Evolutionary conservation across 2,113 vertebrate genomes (phyloP).

Genomic region (Chloebia gouldiae): DNA sequence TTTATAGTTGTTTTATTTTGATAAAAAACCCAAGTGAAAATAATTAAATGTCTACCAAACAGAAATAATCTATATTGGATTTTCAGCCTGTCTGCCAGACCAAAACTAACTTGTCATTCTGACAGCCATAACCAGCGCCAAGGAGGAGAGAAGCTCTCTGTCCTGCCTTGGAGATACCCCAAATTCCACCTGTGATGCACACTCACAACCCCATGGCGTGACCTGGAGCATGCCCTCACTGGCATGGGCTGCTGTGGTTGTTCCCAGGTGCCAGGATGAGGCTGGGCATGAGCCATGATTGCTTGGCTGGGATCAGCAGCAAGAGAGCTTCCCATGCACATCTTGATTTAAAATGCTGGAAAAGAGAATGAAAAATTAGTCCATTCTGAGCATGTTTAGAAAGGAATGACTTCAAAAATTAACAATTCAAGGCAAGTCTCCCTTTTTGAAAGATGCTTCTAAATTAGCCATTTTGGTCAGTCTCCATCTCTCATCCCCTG

Average conservation of each 20-base stretch:
- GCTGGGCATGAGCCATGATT: accelerated
- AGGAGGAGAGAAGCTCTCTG: not conserved
- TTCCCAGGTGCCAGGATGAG: accelerated
- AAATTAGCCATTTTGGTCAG: not conserved
- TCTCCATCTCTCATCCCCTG: not conserved
- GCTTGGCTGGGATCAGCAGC: not conserved
- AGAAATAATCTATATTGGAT: not conserved
- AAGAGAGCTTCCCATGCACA: accelerated
- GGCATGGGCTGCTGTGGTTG: not conserved
- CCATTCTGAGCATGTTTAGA: not conserved
- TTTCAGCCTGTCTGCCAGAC: not conserved
- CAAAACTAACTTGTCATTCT: not conserved
- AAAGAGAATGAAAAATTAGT: not conserved
- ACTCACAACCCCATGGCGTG: not conserved
- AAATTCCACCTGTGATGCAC: not conserved
- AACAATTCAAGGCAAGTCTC: not conserved
- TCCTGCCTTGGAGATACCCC: not conserved
- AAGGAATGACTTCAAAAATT: not conserved
- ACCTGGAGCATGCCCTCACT: accelerated
- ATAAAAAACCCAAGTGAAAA: not conserved
- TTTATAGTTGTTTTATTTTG: not conserved
- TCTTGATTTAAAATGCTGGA: not conserved
- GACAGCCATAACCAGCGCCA: accelerated
- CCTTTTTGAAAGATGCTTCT: not conserved
- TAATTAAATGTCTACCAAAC: not conserved